Percentiles rank a stretch among this genome's conserved stretches.
phyloP scores from a whole-genome alignment of 1,140 invertebrate species.

The Saxidomus purpurata region DNA sequence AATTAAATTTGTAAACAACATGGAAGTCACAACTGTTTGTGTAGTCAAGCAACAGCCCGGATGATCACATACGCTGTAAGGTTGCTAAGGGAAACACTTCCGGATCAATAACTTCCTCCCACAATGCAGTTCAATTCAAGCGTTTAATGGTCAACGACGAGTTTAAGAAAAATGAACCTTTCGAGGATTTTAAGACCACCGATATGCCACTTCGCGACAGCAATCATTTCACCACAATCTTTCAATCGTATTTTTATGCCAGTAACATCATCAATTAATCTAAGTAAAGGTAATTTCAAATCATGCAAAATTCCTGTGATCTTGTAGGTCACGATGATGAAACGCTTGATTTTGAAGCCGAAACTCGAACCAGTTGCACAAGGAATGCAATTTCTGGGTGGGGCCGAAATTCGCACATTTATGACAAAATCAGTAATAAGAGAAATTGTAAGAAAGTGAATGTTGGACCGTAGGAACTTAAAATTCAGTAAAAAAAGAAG shows the following conservation, averaged over 20 bases:
- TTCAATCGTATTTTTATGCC: not conserved
- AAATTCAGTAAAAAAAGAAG: too few relatives aligned
- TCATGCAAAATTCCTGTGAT: too few relatives aligned
- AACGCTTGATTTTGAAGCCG: too few relatives aligned
- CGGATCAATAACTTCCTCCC: slow-evolving; percentile 28
- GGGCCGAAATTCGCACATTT: too few relatives aligned
- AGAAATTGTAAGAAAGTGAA: too few relatives aligned
- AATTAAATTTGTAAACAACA: slow-evolving; percentile 48
- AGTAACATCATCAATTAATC: not conserved
- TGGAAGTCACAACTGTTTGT: slow-evolving; percentile 59
- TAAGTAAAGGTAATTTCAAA: not conserved
- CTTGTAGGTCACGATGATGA: too few relatives aligned
- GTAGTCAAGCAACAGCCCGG: slow-evolving; percentile 69
- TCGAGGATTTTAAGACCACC: slow-evolving; percentile 2
- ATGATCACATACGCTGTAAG: slow-evolving; percentile 46
- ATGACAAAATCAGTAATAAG: too few relatives aligned
- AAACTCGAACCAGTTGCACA: too few relatives aligned
- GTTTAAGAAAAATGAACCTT: not conserved
- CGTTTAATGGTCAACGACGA: not conserved
- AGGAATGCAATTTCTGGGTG: too few relatives aligned
- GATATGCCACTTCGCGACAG: not conserved
- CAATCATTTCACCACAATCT: not conserved
- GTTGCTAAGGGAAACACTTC: slow-evolving; percentile 63
- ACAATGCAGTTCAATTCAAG: slow-evolving; percentile 51
- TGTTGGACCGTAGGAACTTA: too few relatives aligned